phyloP scores from a whole-genome alignment of 1,140 invertebrate species.

The Euura saliciscinereae region DNA sequence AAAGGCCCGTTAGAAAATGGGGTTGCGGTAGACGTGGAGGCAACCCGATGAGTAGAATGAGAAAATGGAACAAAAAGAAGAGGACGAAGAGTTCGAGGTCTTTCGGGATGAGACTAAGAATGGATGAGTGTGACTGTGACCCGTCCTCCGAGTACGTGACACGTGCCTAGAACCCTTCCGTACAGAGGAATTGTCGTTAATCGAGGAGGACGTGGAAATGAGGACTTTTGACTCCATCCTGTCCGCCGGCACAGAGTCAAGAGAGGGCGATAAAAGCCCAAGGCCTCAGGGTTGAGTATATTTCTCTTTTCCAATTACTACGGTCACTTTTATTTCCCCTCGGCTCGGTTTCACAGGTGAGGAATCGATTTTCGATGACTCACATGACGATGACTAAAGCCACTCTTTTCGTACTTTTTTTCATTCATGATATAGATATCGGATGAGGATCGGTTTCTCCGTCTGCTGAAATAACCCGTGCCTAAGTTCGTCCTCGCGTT shows the following conservation, averaged over 20 bases:
- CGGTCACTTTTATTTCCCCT: not conserved
- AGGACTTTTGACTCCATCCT: not conserved
- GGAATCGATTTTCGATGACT: not conserved
- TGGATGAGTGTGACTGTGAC: not conserved
- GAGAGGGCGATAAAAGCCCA: not conserved
- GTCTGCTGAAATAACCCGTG: not conserved
- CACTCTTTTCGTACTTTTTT: not conserved
- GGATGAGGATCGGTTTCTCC: not conserved
- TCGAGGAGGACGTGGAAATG: not conserved
- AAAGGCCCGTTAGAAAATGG: not conserved
- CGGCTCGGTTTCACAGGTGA: not conserved
- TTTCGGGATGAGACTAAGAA: not conserved
- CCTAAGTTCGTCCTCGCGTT: not conserved
- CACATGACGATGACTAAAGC: not conserved
- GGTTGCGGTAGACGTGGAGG: not conserved
- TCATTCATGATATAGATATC: not conserved
- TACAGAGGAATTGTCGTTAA: slow-evolving; percentile 1
- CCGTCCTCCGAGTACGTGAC: slow-evolving; percentile 1
- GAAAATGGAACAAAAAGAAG: not conserved
- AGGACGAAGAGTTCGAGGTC: not conserved
- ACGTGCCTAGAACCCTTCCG: not conserved
- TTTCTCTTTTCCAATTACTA: not conserved
- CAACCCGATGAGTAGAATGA: not conserved
- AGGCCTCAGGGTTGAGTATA: not conserved
- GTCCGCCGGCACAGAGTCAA: not conserved